Evolutionary conservation across 2,113 vertebrate species (phyloP).

Genomic region (Mobula birostris): DNA sequence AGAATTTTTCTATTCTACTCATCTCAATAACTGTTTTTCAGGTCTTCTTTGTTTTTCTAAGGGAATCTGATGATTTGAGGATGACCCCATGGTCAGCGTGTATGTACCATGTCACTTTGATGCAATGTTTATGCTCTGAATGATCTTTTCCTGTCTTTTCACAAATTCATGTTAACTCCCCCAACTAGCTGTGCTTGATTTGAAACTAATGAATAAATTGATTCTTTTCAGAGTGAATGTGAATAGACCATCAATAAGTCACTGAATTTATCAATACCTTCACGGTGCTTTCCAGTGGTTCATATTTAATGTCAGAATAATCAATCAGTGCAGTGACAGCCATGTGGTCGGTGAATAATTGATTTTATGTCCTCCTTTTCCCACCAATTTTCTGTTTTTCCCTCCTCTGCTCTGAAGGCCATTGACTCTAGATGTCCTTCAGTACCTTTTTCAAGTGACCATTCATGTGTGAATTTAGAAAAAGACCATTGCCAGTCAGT

Average conservation of each 20-base stretch:
- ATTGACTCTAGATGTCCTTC: not conserved
- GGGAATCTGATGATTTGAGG: not conserved
- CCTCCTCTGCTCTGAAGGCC: not conserved
- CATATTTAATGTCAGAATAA: conserved; percentile 23
- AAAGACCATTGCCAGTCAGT: not conserved
- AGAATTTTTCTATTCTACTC: not conserved
- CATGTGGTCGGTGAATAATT: not conserved
- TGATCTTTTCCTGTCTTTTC: not conserved
- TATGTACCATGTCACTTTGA: not conserved
- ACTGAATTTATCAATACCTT: not conserved
- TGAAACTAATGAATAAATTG: not conserved
- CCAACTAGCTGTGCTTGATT: not conserved
- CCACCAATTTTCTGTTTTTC: not conserved
- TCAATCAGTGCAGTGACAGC: not conserved
- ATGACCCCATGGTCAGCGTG: not conserved
- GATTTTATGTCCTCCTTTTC: not conserved
- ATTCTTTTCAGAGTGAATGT: conserved; percentile 1
- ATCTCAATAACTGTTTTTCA: not conserved
- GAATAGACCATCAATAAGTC: conserved; percentile 10
- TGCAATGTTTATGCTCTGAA: not conserved
- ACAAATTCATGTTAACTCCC: not conserved
- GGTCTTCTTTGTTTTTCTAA: not conserved
- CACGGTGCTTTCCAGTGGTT: not conserved
- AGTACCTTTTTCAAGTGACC: not conserved
- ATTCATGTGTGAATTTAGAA: not conserved